Evolutionary conservation across 23 tunicate species (phyloP), one percentile per base, ranked within the genome.

Genomic region (Phallusia fumigata): DNA sequence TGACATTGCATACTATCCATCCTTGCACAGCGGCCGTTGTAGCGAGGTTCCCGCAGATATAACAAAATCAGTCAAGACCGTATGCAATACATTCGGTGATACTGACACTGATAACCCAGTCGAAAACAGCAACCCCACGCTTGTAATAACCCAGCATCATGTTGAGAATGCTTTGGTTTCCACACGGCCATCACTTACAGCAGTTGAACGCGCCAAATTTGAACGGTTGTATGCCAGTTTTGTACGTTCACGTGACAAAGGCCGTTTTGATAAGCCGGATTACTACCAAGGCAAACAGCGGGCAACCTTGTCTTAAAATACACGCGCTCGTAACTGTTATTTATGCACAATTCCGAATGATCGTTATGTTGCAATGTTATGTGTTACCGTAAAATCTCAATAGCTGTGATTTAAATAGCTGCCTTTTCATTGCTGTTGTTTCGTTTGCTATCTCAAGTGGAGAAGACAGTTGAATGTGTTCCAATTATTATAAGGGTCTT

Each of bases 251-350:
- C 33, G 84, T 24, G 90, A 86, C 16, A 58, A 85, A 35, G 65
- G 82, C 34, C 11, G 31, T 33, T 49, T 74, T 2, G 32, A 74
- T 18, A 35, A 81, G 24, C 50, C 53, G 22, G 76, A 76, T 76
- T 87, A 87, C 64, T 87, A 87, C 36, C 52, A 49, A 15, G 86
- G 80, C 32, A 81, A 81, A 76, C 78, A 34, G 58, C 47, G 82
- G 1, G 79, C 86, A 53, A 87, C 91, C n/a, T 53, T 87, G 80
- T 87, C 91, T 30, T 87, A 65, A 85, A n/a, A 52, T 40, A 10
- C 47, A n/a, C n/a, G n/a, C n/a, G n/a, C n/a, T n/a, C n/a, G n/a
- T n/a, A n/a, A n/a, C n/a, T n/a, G n/a, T n/a, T n/a, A n/a, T n/a
- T n/a, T n/a, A n/a, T n/a, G n/a, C n/a, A n/a, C n/a, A n/a, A n/a